These are phyloP conservation scores for Piaya cayana DNA, from an alignment of 2,113 vertebrate species.

Conservation along the genomic window DNA sequence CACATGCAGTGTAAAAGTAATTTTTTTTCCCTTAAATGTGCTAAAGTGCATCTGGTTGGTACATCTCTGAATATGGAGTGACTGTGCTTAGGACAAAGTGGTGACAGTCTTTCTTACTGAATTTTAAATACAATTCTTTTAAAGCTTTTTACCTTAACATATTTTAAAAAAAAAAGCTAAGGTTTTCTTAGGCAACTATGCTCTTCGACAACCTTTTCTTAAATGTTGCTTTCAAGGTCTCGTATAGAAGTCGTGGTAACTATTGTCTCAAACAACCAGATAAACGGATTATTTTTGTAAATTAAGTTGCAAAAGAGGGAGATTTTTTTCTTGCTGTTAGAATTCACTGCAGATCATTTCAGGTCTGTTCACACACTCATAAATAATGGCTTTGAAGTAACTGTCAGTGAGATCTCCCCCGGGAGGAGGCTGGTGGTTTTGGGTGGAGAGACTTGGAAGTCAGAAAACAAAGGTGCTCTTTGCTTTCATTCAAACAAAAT, in stretches of 20 bases:
- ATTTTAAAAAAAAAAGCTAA: background rate
- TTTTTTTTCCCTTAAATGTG: background rate
- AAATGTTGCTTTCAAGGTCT: background rate
- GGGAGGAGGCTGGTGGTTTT: background rate
- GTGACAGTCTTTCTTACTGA: background rate
- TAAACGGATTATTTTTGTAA: background rate
- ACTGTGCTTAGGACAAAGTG: slow-evolving; percentile 17
- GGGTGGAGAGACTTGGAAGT: background rate
- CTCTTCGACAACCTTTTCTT: background rate
- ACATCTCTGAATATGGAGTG: background rate
- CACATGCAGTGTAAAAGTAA: background rate
- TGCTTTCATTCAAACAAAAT: background rate
- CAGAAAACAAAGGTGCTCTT: background rate
- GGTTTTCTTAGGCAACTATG: background rate
- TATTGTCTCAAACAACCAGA: background rate
- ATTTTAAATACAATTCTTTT: slow-evolving; percentile 4
- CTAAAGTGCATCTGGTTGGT: slow-evolving; percentile 15
- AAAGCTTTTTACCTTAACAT: background rate
- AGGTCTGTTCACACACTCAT: background rate
- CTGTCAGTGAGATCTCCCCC: background rate
- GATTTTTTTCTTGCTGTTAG: background rate
- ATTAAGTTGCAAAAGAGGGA: background rate
- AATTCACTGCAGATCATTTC: background rate
- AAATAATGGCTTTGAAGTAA: background rate
- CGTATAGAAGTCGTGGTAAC: background rate